Evolutionary conservation across 2,797 vertebrate genomes (phyloP), one percentile per base, ranked within the genome.

Genomic region (Rachycentron canadum): DNA sequence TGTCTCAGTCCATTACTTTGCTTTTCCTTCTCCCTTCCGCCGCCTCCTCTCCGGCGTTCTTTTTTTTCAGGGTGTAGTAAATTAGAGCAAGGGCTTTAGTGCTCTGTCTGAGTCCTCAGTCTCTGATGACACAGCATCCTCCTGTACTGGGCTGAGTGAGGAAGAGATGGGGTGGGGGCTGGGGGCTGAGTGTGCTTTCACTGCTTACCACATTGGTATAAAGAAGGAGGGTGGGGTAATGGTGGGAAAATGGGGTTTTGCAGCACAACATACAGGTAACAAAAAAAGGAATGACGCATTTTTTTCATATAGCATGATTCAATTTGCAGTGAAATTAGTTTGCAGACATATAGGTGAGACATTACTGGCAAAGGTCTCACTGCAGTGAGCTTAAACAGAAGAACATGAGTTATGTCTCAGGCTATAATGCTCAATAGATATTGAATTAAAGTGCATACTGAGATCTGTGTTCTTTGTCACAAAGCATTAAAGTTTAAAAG

Each of bases 51-150:
- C 57, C 13, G 19, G 55, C 34, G 8, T 75, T 68, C 53, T 49
- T 73, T 47, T 73, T 90, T 88, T 89, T 73, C 73, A 69, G 88
- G 68, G 79, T 88, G 79, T 92, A 91, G 92, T 93, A 94, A 94
- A 94, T 92, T 90, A 93, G 87, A 93, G 83, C 34, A 47, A 88
- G 89, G 88, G 85, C 91, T 92, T 93, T 92, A 94, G 92, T 91
- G 91, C 88, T 92, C 90, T 76, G 90, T 93, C 92, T 93, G 91
- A 94, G 91, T 89, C 91, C 85, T 93, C 85, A 83, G 90, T 93
- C 91, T 92, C 90, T 94, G 94, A 95, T 94, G 94, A 94, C 94
- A 94, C 94, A 94, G 93, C 94, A 94, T 91, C 88, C 88, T 91
- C 68, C 81, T 83, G 84, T 66, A 63, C 86, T 82, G 87, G 83